These are phyloP conservation scores for Poeciliopsis occidentalis DNA, from an alignment of 2,113 vertebrate species.

Conservation along the genomic window DNA sequence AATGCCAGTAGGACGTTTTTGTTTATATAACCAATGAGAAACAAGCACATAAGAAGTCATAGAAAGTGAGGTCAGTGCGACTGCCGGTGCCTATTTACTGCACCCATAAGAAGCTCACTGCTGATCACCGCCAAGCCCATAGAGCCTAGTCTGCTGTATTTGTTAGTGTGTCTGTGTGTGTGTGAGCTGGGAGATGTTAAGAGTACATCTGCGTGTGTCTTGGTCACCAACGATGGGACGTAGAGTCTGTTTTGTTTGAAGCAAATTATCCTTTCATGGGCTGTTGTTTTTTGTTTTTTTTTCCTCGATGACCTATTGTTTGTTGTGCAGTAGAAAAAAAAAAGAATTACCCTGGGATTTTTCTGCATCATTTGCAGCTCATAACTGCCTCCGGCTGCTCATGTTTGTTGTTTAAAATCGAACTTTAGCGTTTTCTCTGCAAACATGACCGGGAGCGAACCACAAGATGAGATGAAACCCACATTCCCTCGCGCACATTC, in stretches of 20 bases:
- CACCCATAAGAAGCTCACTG: conserved; percentile 56
- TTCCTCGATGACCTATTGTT: conserved; percentile 26
- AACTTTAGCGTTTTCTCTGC: conserved; percentile 32
- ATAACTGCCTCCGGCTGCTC: not conserved
- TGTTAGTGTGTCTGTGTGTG: conserved; percentile 39
- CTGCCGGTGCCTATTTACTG: conserved; percentile 37
- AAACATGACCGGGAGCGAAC: conserved; percentile 33
- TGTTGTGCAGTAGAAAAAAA: conserved; percentile 2
- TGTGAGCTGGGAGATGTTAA: conserved; percentile 22
- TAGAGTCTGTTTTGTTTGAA: conserved; percentile 33
- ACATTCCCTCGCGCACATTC: conserved; percentile 57
- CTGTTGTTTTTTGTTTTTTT: not conserved
- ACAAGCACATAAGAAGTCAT: conserved; percentile 65
- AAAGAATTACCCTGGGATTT: conserved; percentile 18
- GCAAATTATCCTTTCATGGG: conserved; percentile 14
- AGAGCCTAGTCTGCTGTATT: conserved; percentile 61
- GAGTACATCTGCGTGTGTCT: conserved; percentile 23
- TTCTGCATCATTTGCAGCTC: conserved; percentile 29
- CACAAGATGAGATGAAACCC: conserved; percentile 14
- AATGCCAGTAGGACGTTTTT: conserved; percentile 22
- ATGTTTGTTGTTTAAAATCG: not conserved
- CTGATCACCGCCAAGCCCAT: conserved; percentile 66
- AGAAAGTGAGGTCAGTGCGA: conserved; percentile 32
- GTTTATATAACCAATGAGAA: conserved; percentile 21
- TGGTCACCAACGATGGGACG: conserved; percentile 12